These are phyloP conservation scores for Onychomys arenicola DNA, from an alignment of 2,797 vertebrate genomes.

Conservation along the genomic window DNA sequence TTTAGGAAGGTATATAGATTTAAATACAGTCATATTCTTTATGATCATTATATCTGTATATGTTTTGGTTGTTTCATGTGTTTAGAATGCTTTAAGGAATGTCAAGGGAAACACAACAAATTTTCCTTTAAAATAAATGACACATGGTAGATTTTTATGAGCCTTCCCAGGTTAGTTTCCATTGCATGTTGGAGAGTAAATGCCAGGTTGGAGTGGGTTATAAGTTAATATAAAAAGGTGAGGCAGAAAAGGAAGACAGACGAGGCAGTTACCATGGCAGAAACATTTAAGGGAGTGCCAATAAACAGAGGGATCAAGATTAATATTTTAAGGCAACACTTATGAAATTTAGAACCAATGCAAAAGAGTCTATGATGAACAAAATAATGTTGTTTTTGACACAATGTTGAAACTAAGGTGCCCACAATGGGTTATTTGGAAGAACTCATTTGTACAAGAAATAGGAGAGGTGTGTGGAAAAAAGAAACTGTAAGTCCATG, in stretches of 20 bases:
- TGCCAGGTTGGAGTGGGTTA: not conserved
- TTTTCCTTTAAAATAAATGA: not conserved
- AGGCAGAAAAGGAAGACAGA: not conserved
- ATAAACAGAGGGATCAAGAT: not conserved
- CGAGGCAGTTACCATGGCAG: not conserved
- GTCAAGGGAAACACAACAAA: not conserved
- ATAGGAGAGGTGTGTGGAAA: not conserved
- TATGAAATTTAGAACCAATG: not conserved
- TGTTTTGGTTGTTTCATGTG: not conserved
- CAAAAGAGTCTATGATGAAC: not conserved
- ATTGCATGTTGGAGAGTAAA: not conserved
- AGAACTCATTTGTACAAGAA: not conserved
- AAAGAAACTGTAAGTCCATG: accelerated
- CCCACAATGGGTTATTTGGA: not conserved
- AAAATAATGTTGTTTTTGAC: not conserved
- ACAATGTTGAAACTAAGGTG: not conserved
- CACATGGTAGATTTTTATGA: not conserved
- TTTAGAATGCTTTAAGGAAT: slow-evolving; percentile 23
- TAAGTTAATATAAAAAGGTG: too few relatives aligned
- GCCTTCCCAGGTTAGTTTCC: slow-evolving; percentile 19
- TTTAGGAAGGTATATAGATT: not conserved
- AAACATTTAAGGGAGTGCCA: not conserved
- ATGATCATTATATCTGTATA: not conserved
- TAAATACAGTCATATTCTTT: not conserved
- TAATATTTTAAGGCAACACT: not conserved